A percentile compares a stretch with the other conserved stretches of the same genome.
Evolutionary conservation across 2,797 vertebrate species (phyloP).

Genomic region (Psittacula echo): DNA sequence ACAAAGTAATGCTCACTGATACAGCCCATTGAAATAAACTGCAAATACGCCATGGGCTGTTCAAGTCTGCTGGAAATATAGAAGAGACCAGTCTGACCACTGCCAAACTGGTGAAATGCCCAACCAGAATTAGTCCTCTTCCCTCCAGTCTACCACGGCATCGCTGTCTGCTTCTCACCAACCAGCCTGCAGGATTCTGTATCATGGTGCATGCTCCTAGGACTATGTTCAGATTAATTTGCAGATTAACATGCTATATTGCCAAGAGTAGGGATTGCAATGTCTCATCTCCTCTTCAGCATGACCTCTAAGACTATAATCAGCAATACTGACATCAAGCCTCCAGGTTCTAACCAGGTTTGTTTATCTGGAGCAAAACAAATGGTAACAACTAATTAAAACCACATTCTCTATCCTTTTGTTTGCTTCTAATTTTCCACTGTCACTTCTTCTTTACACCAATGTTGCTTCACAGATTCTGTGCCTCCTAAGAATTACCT

Average conservation of each 20-base stretch:
- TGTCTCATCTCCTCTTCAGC: background rate
- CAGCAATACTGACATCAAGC: background rate
- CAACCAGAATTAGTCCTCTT: background rate
- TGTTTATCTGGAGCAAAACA: background rate
- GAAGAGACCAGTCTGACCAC: background rate
- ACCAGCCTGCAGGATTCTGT: background rate
- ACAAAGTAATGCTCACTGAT: background rate
- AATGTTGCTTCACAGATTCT: background rate
- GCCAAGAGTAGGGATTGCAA: background rate
- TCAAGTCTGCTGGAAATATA: background rate
- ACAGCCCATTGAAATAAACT: background rate
- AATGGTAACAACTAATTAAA: background rate
- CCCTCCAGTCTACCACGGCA: background rate
- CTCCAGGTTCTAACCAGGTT: background rate
- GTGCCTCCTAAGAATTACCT: background rate
- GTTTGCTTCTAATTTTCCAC: background rate
- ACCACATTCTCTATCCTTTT: background rate
- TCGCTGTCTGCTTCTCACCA: background rate
- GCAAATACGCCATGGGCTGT: background rate
- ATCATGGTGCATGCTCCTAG: background rate
- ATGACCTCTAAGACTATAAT: background rate
- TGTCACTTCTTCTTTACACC: background rate
- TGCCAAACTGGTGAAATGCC: background rate
- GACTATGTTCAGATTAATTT: background rate
- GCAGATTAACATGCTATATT: background rate